Conservation (phyloP, 30 jellyfish, hydroid and myxozoan species). For the Cassiopea xamachana region DNA sequence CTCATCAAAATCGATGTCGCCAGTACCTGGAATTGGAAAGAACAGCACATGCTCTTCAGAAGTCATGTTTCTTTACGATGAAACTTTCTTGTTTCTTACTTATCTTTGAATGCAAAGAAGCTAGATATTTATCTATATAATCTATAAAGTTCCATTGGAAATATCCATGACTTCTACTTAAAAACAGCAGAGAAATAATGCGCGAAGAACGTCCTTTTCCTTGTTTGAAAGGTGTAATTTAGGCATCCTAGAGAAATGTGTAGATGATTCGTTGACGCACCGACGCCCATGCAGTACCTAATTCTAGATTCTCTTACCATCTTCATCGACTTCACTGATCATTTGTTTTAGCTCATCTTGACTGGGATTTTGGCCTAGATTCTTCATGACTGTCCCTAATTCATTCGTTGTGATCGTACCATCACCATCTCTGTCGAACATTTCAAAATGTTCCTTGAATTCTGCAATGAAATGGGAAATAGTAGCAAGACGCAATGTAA, state of each 20-base stretch:
- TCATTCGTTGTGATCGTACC: slow-evolving; percentile 70
- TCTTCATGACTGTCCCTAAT: slow-evolving; percentile 73
- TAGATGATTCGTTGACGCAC: too few species aligned
- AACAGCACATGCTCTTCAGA: background rate
- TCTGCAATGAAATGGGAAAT: slow-evolving; percentile 7
- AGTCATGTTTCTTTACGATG: background rate
- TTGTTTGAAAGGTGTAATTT: too few species aligned
- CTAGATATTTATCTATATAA: too few species aligned
- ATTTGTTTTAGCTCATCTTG: slow-evolving; percentile 52
- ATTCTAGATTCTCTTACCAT: slow-evolving; percentile 32
- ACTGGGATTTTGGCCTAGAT: slow-evolving; percentile 73
- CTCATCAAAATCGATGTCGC: slow-evolving; percentile 68
- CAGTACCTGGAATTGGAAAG: slow-evolving; percentile 29
- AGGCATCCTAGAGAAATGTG: too few species aligned
- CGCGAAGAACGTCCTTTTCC: too few species aligned
- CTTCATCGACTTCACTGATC: slow-evolving; percentile 78
- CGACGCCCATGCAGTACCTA: too few species aligned
- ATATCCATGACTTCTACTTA: too few species aligned
- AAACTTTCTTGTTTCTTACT: background rate
- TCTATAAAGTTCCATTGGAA: too few species aligned
- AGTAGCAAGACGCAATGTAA: too few species aligned
- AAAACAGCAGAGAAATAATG: too few species aligned
- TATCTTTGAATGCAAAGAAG: too few species aligned
- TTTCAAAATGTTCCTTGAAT: slow-evolving; percentile 69
- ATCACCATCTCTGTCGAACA: slow-evolving; percentile 77